Conservation (phyloP, 1,140 invertebrate genomes). For the Andricus grossulariae region DNA sequence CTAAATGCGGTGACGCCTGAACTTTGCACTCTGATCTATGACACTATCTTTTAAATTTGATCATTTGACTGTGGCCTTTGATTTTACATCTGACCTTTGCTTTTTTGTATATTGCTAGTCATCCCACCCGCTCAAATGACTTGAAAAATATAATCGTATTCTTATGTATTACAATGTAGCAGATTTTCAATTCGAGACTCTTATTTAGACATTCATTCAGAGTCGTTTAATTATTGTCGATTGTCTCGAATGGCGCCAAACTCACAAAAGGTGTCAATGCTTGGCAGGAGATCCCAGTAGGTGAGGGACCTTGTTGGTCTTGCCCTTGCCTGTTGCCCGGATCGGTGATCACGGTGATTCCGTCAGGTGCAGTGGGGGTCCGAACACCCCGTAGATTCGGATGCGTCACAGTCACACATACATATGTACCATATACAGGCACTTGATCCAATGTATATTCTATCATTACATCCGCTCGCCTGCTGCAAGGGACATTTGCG, state of each 20-base stretch:
- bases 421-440: neutral
- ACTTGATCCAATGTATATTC: slow-evolving; percentile 12
- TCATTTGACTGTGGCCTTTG: too few species aligned
- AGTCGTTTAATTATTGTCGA: slow-evolving; percentile 15
- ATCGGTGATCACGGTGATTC: slow-evolving; percentile 18
- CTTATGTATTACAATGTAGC: too few species aligned
- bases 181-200: neutral
- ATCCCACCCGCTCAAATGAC: too few species aligned
- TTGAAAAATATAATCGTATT: too few species aligned
- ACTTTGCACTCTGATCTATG: too few species aligned
- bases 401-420: slow-evolving; percentile 28
- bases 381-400: slow-evolving; percentile 41
- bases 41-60: too few species aligned
- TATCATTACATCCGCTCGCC: slow-evolving; percentile 15
- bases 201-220: neutral
- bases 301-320: slow-evolving; percentile 14
- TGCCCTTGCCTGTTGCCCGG: slow-evolving; percentile 31
- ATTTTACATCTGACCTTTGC: too few species aligned
- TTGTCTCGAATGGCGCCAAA: slow-evolving; percentile 10
- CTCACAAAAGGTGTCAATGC: slow-evolving; percentile 38
- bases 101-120: too few species aligned
- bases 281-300: slow-evolving; percentile 39
- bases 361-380: slow-evolving; percentile 37
- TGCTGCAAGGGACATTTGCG: slow-evolving; percentile 25
- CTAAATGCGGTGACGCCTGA: too few species aligned